Conservation (phyloP, 2,797 vertebrate genomes). For the Bradypodion pumilum region DNA sequence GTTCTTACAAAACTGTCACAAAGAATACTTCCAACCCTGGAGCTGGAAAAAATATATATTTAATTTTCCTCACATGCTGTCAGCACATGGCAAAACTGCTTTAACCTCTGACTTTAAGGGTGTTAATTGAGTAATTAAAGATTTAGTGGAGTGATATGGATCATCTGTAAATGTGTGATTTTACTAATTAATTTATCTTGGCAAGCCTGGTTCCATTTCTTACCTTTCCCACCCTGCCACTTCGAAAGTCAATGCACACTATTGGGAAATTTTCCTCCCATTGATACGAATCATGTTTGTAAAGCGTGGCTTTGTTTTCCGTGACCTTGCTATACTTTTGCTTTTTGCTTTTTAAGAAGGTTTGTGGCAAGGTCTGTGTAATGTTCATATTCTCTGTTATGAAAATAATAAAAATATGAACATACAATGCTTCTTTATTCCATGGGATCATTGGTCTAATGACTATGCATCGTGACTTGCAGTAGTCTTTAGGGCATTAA, state of each 20-base stretch:
- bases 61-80: background rate
- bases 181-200: conserved; percentile 40
- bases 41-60: background rate
- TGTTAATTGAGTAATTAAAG: conserved; percentile 38
- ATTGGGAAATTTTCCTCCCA: background rate
- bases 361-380: background rate
- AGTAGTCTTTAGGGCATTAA: background rate
- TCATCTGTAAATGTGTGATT: conserved; percentile 35
- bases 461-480: background rate
- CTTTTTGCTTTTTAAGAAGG: background rate
- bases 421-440: background rate
- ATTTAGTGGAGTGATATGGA: conserved; percentile 29
- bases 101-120: conserved; percentile 25
- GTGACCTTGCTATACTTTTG: background rate
- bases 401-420: background rate
- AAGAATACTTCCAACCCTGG: conserved; percentile 7
- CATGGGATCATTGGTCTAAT: background rate
- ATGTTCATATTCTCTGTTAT: background rate
- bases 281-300: background rate
- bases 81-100: conserved; percentile 22
- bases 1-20: background rate
- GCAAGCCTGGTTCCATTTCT: conserved; percentile 9
- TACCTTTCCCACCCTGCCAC: background rate
- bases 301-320: background rate
- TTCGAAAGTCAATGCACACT: background rate